Evolutionary conservation across 2,888 invertebrate species (phyloP).

Genomic region (Pammene aurita): DNA sequence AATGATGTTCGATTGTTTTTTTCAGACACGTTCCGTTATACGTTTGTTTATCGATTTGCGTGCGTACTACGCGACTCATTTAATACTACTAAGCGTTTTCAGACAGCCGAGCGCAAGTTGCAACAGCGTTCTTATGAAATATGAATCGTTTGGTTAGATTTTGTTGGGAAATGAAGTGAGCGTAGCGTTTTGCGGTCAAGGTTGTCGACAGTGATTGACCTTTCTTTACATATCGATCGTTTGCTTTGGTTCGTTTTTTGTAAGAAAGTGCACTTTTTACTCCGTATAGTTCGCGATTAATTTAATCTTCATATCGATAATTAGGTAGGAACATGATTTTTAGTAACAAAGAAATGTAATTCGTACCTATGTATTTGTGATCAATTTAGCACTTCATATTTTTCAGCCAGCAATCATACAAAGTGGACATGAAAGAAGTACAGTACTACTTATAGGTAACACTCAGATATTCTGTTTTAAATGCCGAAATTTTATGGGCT

Average conservation of each 20-base stretch:
- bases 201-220: constrained; percentile 50
- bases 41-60: constrained; percentile 17
- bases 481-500: no score
- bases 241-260: constrained; percentile 20
- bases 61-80: constrained; percentile 20
- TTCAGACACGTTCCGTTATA: constrained; percentile 1
- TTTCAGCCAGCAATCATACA: no score
- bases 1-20: not conserved
- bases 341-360: no score
- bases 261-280: constrained; percentile 9
- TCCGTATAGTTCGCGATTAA: not conserved
- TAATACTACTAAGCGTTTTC: constrained; percentile 38
- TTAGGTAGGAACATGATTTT: no score
- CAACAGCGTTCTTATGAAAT: constrained; percentile 69
- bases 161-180: constrained; percentile 76
- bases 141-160: constrained; percentile 76
- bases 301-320: not conserved
- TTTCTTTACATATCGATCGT: constrained; percentile 30
- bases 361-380: not conserved
- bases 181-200: constrained; percentile 76
- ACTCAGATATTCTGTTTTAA: no score
- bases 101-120: constrained; percentile 45
- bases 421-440: no score
- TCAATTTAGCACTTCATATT: no score
- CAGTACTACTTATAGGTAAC: no score